A percentile compares a stretch with the other conserved stretches of the same genome.
Evolutionary conservation across 53 echinoderm and acorn worm species (phyloP).

Genomic region (Mesocentrotus franciscanus): DNA sequence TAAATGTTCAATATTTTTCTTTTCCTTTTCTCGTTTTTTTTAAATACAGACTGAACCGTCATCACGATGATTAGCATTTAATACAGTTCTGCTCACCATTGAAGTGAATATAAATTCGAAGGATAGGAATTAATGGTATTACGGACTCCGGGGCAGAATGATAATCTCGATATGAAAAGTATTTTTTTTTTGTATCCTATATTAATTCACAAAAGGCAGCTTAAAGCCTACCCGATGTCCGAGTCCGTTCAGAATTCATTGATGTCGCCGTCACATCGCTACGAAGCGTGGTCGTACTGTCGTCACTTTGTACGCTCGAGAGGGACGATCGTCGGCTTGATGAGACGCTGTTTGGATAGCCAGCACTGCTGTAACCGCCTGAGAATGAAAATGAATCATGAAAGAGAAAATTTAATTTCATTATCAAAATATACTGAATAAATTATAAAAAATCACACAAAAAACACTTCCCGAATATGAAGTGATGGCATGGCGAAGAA

Average conservation of each 20-base stretch:
- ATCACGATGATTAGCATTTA: too few relatives aligned
- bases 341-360: constrained; percentile 5
- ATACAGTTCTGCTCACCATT: too few relatives aligned
- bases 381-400: background rate
- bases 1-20: too few relatives aligned
- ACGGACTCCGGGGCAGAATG: too few relatives aligned
- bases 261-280: constrained; percentile 23
- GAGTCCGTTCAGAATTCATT: background rate
- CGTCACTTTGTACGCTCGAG: constrained; percentile 3
- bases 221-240: background rate
- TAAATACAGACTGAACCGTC: too few relatives aligned
- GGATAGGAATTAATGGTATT: too few relatives aligned
- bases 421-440: background rate
- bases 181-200: too few relatives aligned
- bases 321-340: constrained; percentile 15
- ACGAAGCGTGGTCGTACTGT: constrained; percentile 29
- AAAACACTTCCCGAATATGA: background rate
- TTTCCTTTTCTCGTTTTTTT: too few relatives aligned
- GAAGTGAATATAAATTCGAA: too few relatives aligned
- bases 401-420: background rate
- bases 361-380: background rate
- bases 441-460: background rate
- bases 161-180: too few relatives aligned
- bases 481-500: too few relatives aligned
- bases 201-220: background rate